These are phyloP conservation scores for Phenganax marumi DNA, from an alignment of 92 coral and sea anemone species.

Conservation along the genomic window DNA sequence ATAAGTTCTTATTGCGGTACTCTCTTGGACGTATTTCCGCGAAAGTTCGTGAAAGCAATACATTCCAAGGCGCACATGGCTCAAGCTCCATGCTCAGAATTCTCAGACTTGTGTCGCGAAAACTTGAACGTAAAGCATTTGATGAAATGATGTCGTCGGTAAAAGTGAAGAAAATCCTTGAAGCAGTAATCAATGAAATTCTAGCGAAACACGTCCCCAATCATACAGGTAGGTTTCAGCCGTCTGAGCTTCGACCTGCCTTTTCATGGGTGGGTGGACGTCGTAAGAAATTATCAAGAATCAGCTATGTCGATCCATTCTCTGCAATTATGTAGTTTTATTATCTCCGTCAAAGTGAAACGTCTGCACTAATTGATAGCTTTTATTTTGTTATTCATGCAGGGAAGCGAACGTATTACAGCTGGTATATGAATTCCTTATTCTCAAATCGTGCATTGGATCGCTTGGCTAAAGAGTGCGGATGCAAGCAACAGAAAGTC, in stretches of 20 bases:
- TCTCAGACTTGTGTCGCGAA: constrained; percentile 4
- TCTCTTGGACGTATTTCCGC: neutral
- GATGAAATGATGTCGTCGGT: constrained; percentile 17
- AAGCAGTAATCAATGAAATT: constrained; percentile 8
- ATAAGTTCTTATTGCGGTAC: neutral
- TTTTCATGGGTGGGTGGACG: neutral
- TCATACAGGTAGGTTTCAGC: neutral
- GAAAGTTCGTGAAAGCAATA: neutral
- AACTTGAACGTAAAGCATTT: constrained; percentile 13
- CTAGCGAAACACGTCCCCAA: constrained; percentile 3
- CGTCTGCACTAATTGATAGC: too few species aligned
- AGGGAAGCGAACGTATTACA: neutral
- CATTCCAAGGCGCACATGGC: neutral
- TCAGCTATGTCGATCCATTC: neutral
- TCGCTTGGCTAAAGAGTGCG: constrained; percentile 1
- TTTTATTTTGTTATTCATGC: neutral
- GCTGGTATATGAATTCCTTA: constrained; percentile 5
- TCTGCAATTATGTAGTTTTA: neutral
- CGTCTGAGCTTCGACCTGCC: neutral
- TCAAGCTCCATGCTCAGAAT: constrained; percentile 9
- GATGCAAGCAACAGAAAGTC: neutral
- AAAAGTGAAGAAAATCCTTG: constrained; percentile 10
- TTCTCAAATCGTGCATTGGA: neutral
- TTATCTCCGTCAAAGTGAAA: neutral
- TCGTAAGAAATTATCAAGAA: too few species aligned